Evolutionary conservation across 2,888 invertebrate genomes (phyloP), one percentile per base, ranked within the genome.

Genomic region (Strigamia crassipes): DNA sequence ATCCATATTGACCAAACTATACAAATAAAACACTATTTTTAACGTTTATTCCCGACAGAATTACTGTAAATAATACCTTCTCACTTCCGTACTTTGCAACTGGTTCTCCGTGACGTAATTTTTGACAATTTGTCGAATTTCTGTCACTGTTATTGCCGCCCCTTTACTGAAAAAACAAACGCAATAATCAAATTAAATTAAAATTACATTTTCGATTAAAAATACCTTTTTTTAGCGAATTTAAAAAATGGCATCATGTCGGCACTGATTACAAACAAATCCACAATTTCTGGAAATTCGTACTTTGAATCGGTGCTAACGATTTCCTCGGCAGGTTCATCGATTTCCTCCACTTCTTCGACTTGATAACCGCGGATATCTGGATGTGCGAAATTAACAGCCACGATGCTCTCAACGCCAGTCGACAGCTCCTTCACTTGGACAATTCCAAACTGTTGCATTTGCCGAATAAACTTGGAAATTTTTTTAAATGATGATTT

Each of bases 401-500:
- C 90, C 79, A 91, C 90, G 82, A 96, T 91, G 83, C 93, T 94
- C 86, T 94, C 93, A 61, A 96, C 94, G 34, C 96, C 96, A 87
- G 93, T 94, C 51, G 92, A 92, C 83, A 88, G 84, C 83, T 89
- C 88, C 83, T 87, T 88, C 21, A 89, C 85, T 66, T 85, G 85
- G 18, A 90, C 86, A n/a, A 88, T 85, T 31, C 88, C 89, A 87
- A 92, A 91, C 86, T 91, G 89, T 85, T 91, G 90, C 94, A 96
- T 94, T 83, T 91, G 15, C 6, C 38, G 84, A 38, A 97, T 89
- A 87, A 97, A 97, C 83, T 93, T 93, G 15, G 94, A 92, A 82
- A 97, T 89, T 89, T 97, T 97, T 89, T 96, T 97, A 86, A 92
- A 94, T 13, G 92, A 92, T 0, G 96, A 94, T 87, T 96, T 96